Evolutionary conservation across 2,797 vertebrate genomes (phyloP).

Genomic region (Myoxocephalus aenaeus): DNA sequence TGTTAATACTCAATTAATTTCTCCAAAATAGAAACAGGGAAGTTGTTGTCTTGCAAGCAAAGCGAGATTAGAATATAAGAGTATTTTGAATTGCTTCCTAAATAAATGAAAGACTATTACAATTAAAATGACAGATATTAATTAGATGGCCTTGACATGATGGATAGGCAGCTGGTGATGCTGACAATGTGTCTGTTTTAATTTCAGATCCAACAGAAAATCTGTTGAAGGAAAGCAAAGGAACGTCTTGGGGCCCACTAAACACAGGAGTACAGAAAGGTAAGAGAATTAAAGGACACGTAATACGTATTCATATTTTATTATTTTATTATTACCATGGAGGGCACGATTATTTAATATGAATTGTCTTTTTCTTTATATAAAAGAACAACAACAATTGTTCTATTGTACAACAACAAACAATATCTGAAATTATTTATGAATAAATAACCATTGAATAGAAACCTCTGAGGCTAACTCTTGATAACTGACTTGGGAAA

Average conservation of each 20-base stretch:
- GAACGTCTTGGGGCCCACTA: conserved; percentile 91
- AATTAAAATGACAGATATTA: not conserved
- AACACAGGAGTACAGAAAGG: conserved; percentile 96
- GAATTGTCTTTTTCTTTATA: not conserved
- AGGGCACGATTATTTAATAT: not conserved
- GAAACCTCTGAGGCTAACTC: not conserved
- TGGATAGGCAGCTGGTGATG: not conserved
- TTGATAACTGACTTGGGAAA: not conserved
- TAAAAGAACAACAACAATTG: no score
- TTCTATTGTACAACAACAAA: not conserved
- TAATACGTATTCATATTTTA: no score
- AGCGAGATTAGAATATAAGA: not conserved
- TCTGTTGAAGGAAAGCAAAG: conserved; percentile 96
- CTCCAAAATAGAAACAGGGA: not conserved
- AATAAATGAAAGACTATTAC: not conserved
- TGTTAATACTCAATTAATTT: fast-evolving
- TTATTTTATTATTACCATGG: not conserved
- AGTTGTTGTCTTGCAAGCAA: not conserved
- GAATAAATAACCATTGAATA: not conserved
- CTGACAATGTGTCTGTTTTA: conserved; percentile 50
- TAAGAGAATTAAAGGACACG: conserved; percentile 73
- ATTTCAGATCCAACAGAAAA: conserved; percentile 93
- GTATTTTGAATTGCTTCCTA: no score
- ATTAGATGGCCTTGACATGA: not conserved
- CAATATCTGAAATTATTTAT: not conserved